Evolutionary conservation across 2,113 vertebrate genomes (phyloP), one percentile per base, ranked within the genome.

Genomic region (Stictonetta naevosa): DNA sequence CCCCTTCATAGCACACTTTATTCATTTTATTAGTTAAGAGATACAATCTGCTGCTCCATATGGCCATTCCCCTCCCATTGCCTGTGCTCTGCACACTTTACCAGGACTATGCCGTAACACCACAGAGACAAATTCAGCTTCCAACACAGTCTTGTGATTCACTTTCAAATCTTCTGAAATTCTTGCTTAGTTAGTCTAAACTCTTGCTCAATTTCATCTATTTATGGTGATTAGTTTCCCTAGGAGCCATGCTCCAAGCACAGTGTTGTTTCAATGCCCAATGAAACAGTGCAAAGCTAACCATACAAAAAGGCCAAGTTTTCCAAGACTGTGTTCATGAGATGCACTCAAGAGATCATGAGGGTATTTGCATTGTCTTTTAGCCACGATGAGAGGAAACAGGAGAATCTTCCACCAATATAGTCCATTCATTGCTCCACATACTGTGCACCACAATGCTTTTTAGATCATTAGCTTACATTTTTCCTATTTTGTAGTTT

Each of bases 361-460:
- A 56, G 26, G 33, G 50, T 36, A 13, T 73, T 34, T 16, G 12
- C 12, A 8, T 77, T 20, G 21, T 25, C 56, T 48, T 48, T 21
- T 48, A 48, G 46, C 11, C n/a, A 34, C 63, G 21, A 31, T 50
- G 48, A 73, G 55, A 31, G n/a, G 10, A 42, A 55, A 25, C 13
- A 26, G 58, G 18, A 15, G 3, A 55, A 31, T 19, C 56, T 38
- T 48, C 42, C 16, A 22, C 31, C 1, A 10, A 63, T 34, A 28
- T 13, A 4, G 8, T 5, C 18, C 5, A 18, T 5, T 84, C 29
- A 22, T 64, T 4, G 2, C 2, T 2, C 8, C 13, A 29, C 12
- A 6, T 13, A 10, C 21, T 8, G 5, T 2, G 38, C 12, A 10
- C 21, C n/a, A 8, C 0, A 0, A 33, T 17, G 1, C 20, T 66